A percentile compares a stretch with the other conserved stretches of the same genome.
Conservation (phyloP, 2,797 vertebrate species). For the Phoebastria nigripes region DNA sequence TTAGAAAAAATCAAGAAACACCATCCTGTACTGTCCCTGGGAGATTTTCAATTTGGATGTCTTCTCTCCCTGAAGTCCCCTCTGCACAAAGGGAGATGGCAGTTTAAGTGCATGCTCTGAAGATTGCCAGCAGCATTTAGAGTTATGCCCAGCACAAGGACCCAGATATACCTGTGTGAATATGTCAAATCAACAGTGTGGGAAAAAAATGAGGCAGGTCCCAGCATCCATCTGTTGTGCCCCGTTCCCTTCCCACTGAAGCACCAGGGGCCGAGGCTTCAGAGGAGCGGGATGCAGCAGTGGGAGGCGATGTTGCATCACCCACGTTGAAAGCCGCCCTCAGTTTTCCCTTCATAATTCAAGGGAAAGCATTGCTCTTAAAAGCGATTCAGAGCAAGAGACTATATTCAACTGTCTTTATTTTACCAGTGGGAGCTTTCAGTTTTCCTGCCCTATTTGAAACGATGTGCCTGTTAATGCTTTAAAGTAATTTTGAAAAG, state of each 20-base stretch:
- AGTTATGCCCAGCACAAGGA: background rate
- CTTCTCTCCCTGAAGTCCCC: background rate
- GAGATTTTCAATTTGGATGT: background rate
- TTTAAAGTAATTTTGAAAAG: background rate
- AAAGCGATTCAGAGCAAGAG: background rate
- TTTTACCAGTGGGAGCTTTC: background rate
- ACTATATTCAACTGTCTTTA: background rate
- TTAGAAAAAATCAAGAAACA: background rate
- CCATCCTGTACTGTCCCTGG: background rate
- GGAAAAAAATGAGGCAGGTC: background rate
- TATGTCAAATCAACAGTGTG: background rate
- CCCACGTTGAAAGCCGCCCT: rapidly evolving
- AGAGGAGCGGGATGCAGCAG: background rate
- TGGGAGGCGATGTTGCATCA: background rate
- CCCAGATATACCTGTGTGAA: background rate
- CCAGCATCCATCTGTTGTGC: background rate
- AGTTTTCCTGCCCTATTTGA: background rate
- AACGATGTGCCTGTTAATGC: background rate
- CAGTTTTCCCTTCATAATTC: background rate
- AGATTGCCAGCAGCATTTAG: rapidly evolving
- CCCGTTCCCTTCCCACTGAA: background rate
- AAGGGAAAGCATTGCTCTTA: background rate
- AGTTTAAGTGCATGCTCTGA: background rate
- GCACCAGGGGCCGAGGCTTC: background rate
- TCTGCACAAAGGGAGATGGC: background rate